Evolutionary conservation across 2,888 invertebrate species (phyloP).

Genomic region (Drosophila tanythrix): DNA sequence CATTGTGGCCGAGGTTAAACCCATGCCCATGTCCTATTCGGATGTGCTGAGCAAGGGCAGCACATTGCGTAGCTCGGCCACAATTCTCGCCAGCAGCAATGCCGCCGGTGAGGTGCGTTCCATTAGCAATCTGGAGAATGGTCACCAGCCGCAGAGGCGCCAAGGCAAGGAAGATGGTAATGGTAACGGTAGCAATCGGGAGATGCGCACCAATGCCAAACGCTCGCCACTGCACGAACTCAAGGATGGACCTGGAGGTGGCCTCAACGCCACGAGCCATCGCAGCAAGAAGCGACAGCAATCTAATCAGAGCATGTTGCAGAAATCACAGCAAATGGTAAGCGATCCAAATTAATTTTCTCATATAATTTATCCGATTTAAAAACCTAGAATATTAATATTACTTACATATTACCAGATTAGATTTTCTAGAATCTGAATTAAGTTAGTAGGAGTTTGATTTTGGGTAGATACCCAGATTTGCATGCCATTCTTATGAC

Average conservation of each 20-base stretch:
- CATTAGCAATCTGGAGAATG: conserved; percentile 50
- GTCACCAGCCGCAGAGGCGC: conserved; percentile 48
- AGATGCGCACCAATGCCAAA: conserved; percentile 71
- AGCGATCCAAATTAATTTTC: not conserved
- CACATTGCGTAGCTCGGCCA: conserved; percentile 37
- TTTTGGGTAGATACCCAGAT: not conserved
- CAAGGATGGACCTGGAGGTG: conserved; percentile 78
- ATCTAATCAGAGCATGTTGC: conserved; percentile 19
- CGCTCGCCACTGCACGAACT: conserved; percentile 85
- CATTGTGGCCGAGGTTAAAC: conserved; percentile 93
- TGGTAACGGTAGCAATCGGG: conserved; percentile 39
- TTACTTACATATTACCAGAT: not conserved
- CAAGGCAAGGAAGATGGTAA: conserved; percentile 57
- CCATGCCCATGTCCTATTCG: conserved; percentile 94
- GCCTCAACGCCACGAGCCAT: conserved; percentile 36
- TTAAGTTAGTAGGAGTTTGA: not conserved
- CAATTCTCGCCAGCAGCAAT: conserved; percentile 23
- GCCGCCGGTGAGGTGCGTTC: conserved; percentile 38
- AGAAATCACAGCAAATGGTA: conserved; percentile 45
- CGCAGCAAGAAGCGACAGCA: conserved; percentile 64
- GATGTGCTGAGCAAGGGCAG: conserved; percentile 90
- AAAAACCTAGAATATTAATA: not conserved
- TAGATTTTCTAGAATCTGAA: not conserved
- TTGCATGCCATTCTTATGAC: not conserved
- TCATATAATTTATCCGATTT: not conserved